Evolutionary conservation across 92 coral and sea anemone genomes (phyloP).

Genomic region (Bergia puertoricense): DNA sequence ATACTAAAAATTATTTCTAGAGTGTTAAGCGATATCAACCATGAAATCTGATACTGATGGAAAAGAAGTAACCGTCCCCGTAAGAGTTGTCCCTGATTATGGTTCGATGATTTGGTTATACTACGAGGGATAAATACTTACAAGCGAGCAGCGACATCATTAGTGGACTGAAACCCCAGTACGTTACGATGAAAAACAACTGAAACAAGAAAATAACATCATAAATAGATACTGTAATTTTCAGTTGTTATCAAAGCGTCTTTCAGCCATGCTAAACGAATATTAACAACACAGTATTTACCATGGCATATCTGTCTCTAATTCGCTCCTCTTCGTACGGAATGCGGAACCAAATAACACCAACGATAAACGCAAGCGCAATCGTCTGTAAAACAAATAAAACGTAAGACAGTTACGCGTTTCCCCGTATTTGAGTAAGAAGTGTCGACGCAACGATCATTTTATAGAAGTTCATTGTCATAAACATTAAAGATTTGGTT

Average conservation of each 20-base stretch:
- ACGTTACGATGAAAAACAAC: conserved; percentile 72
- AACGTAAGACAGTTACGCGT: not conserved
- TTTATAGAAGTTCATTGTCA: no score
- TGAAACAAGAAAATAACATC: conserved; percentile 31
- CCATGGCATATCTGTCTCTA: conserved; percentile 88
- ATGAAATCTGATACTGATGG: no score
- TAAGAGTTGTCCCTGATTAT: no score
- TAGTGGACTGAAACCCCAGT: conserved; percentile 79
- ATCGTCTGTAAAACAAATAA: conserved; percentile 61
- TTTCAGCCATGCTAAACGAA: not conserved
- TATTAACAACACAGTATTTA: conserved; percentile 30
- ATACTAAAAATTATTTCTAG: no score
- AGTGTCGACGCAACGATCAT: no score
- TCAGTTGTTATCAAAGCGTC: not conserved
- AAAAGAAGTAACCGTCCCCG: no score
- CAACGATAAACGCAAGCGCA: conserved; percentile 65
- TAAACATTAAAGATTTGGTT: no score
- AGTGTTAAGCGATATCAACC: no score
- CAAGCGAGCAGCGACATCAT: conserved; percentile 81
- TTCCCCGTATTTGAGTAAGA: no score
- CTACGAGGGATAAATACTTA: conserved; percentile 47
- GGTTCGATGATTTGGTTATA: no score
- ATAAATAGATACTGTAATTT: not conserved
- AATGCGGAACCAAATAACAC: conserved; percentile 86
- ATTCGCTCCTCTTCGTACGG: conserved; percentile 87